Base-by-base conservation (phyloP, 2,888 invertebrate genomes). In the Gari tellinella region DNA sequence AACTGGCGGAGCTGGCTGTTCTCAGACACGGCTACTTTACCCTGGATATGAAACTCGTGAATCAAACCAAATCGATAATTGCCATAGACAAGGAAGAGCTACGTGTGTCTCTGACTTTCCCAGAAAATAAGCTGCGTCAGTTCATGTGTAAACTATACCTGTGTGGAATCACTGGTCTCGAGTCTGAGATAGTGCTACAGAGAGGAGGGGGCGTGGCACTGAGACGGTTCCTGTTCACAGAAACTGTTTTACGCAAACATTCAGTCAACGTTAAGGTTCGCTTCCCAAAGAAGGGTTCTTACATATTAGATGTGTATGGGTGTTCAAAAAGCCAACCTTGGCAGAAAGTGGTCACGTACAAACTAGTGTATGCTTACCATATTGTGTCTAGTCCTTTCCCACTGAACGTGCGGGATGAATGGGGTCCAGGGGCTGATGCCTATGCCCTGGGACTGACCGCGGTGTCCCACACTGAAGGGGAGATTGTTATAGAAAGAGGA, bases 401-500 rank as follows among this genome's bases (percentile, higher is more conserved):
- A 17, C n/a, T 17, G 12, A 74, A 60, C 15, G 40, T 49, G n/a
- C 49, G 78, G 15, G 69, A 74, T 38, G 78, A 78, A 53, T 78
- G 78, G 78, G 78, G 78, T 4, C 73, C 78, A 2, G 74, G 78
- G 2, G 25, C 61, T 12, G 74, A 70, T 23, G 38, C 73, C 2
- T 1, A 49, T 0, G 48, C 40, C 10, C 37, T 74, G 8, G 73
- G 74, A 15, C 45, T 78, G 46, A 41, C 37, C 3, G 64, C 78
- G 12, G 45, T 61, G 5, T 49, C 67, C 12, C 67, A 72, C 25
- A 57, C 67, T 31, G 40, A 56, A 7, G 78, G 78, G 2, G 78
- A 74, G 67, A 70, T 78, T 15, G 12, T 64, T 7, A 57, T 67
- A 17, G 48, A 52, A 21, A 55, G 61, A 15, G 61, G 67, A 1